phyloP scores from a whole-genome alignment of 2,113 vertebrate genomes.

The Pseudopipra pipra region DNA sequence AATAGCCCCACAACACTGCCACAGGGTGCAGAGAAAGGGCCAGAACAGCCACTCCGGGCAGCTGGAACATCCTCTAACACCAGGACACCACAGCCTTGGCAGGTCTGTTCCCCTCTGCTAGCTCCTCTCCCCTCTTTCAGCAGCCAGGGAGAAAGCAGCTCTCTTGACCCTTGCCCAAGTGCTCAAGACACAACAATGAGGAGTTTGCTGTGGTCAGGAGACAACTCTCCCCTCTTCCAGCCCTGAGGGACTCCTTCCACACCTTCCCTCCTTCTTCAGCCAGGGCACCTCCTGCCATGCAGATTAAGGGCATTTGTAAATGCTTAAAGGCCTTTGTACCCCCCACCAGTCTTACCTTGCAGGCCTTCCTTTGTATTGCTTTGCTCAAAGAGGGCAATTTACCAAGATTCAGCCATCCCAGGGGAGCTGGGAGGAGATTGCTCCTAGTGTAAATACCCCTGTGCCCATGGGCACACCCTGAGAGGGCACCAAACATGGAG shows the following conservation, averaged over 20 bases:
- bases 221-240: background rate
- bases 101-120: background rate
- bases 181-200: fast-evolving
- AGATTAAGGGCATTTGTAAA: background rate
- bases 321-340: background rate
- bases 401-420: fast-evolving
- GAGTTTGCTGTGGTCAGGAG: background rate
- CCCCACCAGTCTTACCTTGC: background rate
- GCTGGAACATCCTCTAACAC: background rate
- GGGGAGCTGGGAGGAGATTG: fast-evolving
- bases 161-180: background rate
- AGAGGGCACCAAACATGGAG: background rate
- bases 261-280: background rate
- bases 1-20: background rate
- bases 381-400: fast-evolving
- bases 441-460: background rate
- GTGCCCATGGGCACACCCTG: background rate
- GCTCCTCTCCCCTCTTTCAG: background rate
- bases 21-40: background rate
- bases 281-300: background rate
- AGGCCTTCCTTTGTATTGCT: fast-evolving
- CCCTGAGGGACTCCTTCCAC: fast-evolving
- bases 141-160: background rate
- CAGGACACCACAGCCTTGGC: background rate
- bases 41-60: background rate